phyloP scores from a whole-genome alignment of 2,797 vertebrate genomes.

The Darevskia mixta region DNA sequence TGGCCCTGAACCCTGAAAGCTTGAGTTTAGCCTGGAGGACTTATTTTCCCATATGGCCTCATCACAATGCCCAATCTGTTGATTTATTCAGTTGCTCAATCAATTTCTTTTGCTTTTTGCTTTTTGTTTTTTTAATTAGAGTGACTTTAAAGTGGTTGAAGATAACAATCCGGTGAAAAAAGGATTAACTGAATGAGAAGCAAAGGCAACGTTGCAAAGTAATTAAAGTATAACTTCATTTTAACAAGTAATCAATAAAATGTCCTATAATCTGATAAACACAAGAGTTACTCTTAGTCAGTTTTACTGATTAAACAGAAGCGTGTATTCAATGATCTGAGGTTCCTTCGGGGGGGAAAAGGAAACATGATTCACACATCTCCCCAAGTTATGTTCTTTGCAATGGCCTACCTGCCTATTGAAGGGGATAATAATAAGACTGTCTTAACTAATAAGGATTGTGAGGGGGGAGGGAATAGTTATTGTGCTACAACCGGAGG shows the following conservation, averaged over 20 bases:
- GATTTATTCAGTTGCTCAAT: constrained; percentile 33
- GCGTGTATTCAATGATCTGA: not conserved
- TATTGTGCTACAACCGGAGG: not conserved
- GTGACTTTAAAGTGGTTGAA: not conserved
- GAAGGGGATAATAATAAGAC: not conserved
- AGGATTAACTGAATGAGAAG: constrained; percentile 9
- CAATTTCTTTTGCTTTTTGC: constrained; percentile 12
- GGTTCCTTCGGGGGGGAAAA: not conserved
- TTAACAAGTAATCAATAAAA: constrained; percentile 26
- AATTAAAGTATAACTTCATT: constrained; percentile 6
- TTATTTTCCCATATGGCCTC: not conserved
- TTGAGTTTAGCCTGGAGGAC: constrained; percentile 9
- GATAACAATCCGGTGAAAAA: not conserved
- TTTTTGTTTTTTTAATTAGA: not conserved
- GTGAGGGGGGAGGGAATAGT: not conserved
- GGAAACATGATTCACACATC: not conserved
- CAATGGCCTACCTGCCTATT: not conserved
- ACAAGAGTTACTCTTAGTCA: not conserved
- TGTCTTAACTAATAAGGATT: not conserved
- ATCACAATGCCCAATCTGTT: constrained; percentile 28
- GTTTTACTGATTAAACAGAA: not conserved
- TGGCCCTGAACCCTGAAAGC: not conserved
- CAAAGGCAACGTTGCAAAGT: constrained; percentile 20
- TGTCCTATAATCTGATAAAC: not conserved
- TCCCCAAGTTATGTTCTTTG: not conserved